Conservation (phyloP, 2,113 vertebrate genomes). For the Anolis sagrei region DNA sequence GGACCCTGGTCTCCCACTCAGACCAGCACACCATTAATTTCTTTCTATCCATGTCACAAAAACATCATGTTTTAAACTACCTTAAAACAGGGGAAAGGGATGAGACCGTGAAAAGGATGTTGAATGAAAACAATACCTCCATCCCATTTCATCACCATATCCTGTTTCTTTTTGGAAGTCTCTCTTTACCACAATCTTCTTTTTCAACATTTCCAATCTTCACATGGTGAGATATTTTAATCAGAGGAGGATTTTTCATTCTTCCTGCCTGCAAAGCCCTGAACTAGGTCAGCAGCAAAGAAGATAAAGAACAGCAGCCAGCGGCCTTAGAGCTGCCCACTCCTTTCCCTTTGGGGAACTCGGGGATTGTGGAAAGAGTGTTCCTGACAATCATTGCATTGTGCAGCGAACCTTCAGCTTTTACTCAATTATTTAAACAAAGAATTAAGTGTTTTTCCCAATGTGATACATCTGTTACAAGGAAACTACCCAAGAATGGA, state of each 20-base stretch:
- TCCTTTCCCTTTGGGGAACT: neutral
- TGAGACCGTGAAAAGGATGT: too few species aligned
- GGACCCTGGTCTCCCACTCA: too few species aligned
- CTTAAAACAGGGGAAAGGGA: too few species aligned
- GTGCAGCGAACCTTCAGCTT: neutral
- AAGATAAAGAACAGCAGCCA: neutral
- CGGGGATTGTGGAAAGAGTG: neutral
- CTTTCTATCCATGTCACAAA: too few species aligned
- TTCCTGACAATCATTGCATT: neutral
- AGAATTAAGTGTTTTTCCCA: neutral
- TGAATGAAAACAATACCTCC: neutral
- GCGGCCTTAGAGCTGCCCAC: neutral
- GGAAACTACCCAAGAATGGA: neutral
- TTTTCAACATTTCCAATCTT: neutral
- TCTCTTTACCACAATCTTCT: neutral
- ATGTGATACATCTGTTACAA: too few species aligned
- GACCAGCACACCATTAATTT: too few species aligned
- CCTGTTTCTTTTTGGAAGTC: neutral
- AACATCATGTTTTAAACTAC: too few species aligned
- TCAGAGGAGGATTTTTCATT: slow-evolving; percentile 2
- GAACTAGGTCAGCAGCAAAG: slow-evolving; percentile 14
- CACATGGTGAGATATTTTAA: neutral
- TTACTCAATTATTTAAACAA: neutral
- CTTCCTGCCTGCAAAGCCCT: slow-evolving; percentile 5
- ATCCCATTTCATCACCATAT: neutral